Base-by-base conservation (phyloP, 1,140 invertebrate genomes). In the Proales similis region DNA sequence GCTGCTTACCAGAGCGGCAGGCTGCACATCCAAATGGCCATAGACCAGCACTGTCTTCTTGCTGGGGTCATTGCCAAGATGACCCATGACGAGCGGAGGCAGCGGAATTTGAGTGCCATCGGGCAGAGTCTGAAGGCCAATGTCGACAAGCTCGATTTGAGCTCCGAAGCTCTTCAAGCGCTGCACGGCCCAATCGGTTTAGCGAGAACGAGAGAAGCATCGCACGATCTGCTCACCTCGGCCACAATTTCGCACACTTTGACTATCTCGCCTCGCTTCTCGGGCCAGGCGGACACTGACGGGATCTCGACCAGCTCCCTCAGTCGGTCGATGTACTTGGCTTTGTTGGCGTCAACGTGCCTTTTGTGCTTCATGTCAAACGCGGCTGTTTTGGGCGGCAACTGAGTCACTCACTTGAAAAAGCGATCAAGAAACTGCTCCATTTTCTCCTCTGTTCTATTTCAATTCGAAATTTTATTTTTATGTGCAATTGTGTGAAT, bases 21-120 rank as follows among this genome's bases (percentile, higher is more conserved):
- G 92, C 74, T 96, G 93, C 1, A 97, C 93, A 81, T 98, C 94
- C 68, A 98, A 82, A 79, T 98, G 94, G 0, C 93, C 94, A 78
- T 98, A 98, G 46, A 98, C 81, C 48, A 88, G 82, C 39, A 97
- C 81, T 14, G 92, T 98, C 68, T 90, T 82, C 72, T 92, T 93
- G 4, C 82, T 82, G 0, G 83, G 78, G 73, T 95, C 88, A 66
- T 81, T 83, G 63, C 90, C 91, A 43, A 96, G 78, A 26, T 75
- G 77, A 19, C 85, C 91, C n/a, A 94, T 77, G 19, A 97, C 69
- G 7, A 91, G 85, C 27, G 91, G 90, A 1, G 94, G 94, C 29
- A 96, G 74, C 29, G 82, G 81, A 27, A 94, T 74, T 67, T 81
- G 74, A 49, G 74, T 77, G 6, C 86, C 87, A 77, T 86, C 84